Percentiles rank a stretch among this genome's conserved stretches.
Conservation (phyloP, 2,888 invertebrate genomes). For the Chaetogeoica ovagalla region DNA sequence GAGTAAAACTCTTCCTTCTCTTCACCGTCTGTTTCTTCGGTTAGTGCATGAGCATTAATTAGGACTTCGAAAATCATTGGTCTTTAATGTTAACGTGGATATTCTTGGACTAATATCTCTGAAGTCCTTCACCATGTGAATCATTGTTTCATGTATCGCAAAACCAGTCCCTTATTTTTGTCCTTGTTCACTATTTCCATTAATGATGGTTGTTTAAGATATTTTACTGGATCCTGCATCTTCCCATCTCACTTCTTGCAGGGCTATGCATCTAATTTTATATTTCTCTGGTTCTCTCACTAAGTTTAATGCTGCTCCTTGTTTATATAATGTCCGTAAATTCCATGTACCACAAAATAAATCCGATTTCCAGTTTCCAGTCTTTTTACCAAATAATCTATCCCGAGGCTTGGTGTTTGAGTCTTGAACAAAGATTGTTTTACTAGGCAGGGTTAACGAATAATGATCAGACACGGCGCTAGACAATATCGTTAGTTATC, state of each 20-base stretch:
- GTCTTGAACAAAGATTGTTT: too few species aligned
- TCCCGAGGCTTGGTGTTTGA: too few species aligned
- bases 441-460: too few species aligned
- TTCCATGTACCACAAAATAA: too few species aligned
- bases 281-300: slow-evolving; percentile 23
- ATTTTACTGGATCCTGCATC: slow-evolving; percentile 29
- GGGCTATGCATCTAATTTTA: slow-evolving; percentile 5
- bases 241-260: slow-evolving; percentile 3
- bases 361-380: too few species aligned
- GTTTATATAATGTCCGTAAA: neutral
- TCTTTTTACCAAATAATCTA: too few species aligned
- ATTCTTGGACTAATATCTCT: neutral
- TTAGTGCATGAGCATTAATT: slow-evolving; percentile 48
- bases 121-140: slow-evolving; percentile 5
- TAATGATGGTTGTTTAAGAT: neutral
- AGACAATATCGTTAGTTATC: too few species aligned
- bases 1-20: slow-evolving; percentile 49
- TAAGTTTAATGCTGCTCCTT: slow-evolving; percentile 28
- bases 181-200: slow-evolving; percentile 22
- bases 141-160: slow-evolving; percentile 29
- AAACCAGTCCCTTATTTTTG: slow-evolving; percentile 17
- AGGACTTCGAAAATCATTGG: slow-evolving; percentile 21
- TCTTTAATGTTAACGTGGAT: slow-evolving; percentile 17
- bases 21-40: slow-evolving; percentile 47
- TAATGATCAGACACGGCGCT: too few species aligned